Evolutionary conservation across 2,888 invertebrate genomes (phyloP).

Genomic region (Hemistola chrysoprasaria): DNA sequence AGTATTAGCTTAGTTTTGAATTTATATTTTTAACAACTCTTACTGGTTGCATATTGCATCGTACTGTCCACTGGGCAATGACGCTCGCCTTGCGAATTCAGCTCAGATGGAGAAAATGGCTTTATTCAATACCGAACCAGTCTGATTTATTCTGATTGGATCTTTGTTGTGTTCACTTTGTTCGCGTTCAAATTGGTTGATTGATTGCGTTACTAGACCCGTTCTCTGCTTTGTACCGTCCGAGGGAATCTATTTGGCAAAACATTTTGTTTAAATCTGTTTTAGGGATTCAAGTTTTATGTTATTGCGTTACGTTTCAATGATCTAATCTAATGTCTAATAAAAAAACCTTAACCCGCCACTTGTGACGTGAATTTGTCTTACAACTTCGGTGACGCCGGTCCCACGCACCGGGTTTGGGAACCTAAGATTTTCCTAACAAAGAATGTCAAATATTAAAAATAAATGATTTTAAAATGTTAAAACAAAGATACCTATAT

Average conservation of each 20-base stretch:
- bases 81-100: conserved; percentile 27
- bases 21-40: neutral
- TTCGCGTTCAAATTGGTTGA: conserved; percentile 27
- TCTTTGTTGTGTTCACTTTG: conserved; percentile 29
- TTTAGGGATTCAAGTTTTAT: conserved; percentile 12
- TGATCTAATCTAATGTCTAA: neutral
- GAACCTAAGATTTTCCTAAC: too few species aligned
- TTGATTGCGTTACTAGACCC: conserved; percentile 27
- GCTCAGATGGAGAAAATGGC: conserved; percentile 31
- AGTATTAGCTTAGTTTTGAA: too few species aligned
- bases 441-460: too few species aligned
- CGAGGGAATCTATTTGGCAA: neutral
- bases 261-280: conserved; percentile 11
- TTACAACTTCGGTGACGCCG: too few species aligned
- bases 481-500: too few species aligned
- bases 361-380: too few species aligned
- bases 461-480: too few species aligned
- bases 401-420: too few species aligned
- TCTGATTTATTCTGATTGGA: conserved; percentile 33
- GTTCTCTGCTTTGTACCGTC: conserved; percentile 17
- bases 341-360: too few species aligned
- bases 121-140: conserved; percentile 29
- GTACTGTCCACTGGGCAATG: conserved; percentile 12
- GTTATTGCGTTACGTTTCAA: neutral
- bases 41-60: neutral